Evolutionary conservation across 2,797 vertebrate species (phyloP).

Genomic region (Erpetoichthys calabaricus): DNA sequence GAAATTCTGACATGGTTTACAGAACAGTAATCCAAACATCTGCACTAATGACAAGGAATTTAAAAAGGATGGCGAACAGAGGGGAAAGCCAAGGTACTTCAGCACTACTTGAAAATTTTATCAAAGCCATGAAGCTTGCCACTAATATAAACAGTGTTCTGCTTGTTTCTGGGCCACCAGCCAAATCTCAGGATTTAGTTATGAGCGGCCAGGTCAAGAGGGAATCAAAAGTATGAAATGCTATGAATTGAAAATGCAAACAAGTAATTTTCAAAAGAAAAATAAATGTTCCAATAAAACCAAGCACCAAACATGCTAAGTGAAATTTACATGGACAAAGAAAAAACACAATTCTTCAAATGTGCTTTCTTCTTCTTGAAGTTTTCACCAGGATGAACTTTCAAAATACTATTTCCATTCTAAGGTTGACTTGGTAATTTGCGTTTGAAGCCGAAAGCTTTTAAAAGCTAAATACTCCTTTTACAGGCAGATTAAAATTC

Average conservation of each 20-base stretch:
- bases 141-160: conserved; percentile 89
- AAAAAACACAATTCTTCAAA: too few relatives aligned
- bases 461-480: too few relatives aligned
- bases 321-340: too few relatives aligned
- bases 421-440: too few relatives aligned
- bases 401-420: too few relatives aligned
- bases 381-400: too few relatives aligned
- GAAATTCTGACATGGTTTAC: conserved; percentile 88
- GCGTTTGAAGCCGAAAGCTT: too few relatives aligned
- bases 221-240: conserved; percentile 70
- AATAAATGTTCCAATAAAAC: conserved; percentile 4
- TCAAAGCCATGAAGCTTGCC: conserved; percentile 75
- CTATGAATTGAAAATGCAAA: conserved; percentile 76
- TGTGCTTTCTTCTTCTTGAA: too few relatives aligned
- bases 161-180: conserved; percentile 61
- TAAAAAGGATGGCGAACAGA: conserved; percentile 60
- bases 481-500: too few relatives aligned
- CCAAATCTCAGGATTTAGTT: conserved; percentile 59
- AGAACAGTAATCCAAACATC: conserved; percentile 91
- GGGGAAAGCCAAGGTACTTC: conserved; percentile 79
- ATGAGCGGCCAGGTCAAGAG: conserved; percentile 72
- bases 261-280: conserved; percentile 52
- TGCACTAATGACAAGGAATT: conserved; percentile 87
- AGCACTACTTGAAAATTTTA: conserved; percentile 69
- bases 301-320: not conserved